Evolutionary conservation across 2,797 vertebrate species (phyloP), one percentile per base, ranked within the genome.

Genomic region (Dicrostonyx torquatus): DNA sequence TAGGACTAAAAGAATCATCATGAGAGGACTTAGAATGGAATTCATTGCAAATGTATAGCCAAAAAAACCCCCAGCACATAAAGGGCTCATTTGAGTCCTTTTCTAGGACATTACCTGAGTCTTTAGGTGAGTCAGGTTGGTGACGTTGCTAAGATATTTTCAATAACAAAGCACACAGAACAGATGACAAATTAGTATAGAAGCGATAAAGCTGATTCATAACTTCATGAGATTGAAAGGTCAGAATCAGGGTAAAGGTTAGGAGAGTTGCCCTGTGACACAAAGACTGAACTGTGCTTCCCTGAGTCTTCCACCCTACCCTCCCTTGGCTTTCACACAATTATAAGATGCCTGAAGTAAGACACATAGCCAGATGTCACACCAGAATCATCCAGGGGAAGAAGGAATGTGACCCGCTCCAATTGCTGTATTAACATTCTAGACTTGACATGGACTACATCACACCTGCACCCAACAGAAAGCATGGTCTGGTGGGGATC

Each of bases 71-170:
- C 31, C 34, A 86, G 6, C 3, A 87, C 40, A 84, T 6, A 58
- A 48, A 58, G 58, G 9, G 31, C 40, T 91, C 34, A 48, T 53
- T 53, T 75, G 5, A n/a, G n/a, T 2, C 31, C 18, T 91, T 82
- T 87, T 48, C n/a, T 37, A 34, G 26, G 48, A 68, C 82, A 48
- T 91, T 68, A 14, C 40, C 86, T 75, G 7, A 58, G 24, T 40
- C 43, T 68, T 13, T 48, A 64, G 45, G 50, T 58, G 37, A 80
- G 7, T 62, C n/a, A 76, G 48, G 79, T 43, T 70, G 64, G 1
- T 92, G 60, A 86, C 68, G 77, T 66, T 82, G 22, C 53, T 79
- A 76, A 29, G 11, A 43, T 90, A 15, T 60, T 89, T 94, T 90
- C 22, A 90, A 20, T 53, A 89, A 31, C 14, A n/a, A 72, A 4